Conservation (phyloP, 2,113 vertebrate species). For the Brienomyrus longianalis region DNA sequence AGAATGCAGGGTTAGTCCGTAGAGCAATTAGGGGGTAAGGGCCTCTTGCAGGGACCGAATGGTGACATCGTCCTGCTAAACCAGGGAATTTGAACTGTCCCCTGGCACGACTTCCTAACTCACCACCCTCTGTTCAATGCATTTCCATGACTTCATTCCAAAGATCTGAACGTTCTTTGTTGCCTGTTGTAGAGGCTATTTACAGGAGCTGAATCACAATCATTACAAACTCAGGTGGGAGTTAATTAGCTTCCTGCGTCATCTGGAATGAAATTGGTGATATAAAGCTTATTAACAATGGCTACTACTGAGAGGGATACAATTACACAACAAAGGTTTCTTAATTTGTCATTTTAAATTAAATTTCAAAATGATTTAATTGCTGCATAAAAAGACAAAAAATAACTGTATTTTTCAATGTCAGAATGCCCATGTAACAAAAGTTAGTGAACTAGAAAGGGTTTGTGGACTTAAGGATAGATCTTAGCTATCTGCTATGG, state of each 20-base stretch:
- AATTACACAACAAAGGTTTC: not conserved
- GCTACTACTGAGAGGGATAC: not conserved
- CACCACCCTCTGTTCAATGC: not conserved
- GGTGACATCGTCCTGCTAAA: not conserved
- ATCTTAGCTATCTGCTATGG: not conserved
- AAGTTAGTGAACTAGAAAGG: not conserved
- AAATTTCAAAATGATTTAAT: not conserved
- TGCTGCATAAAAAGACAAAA: not conserved
- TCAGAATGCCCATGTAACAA: not conserved
- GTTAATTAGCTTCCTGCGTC: not conserved
- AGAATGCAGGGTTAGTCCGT: not conserved
- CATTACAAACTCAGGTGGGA: not conserved
- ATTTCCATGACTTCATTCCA: not conserved
- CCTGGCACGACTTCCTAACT: not conserved
- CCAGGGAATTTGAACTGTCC: not conserved
- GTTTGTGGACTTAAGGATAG: not conserved
- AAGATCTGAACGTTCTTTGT: not conserved
- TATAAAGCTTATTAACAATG: conserved; percentile 5
- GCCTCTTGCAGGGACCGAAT: not conserved
- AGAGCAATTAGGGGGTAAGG: not conserved
- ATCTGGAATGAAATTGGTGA: not conserved
- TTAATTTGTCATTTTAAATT: not conserved
- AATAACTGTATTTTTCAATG: not conserved
- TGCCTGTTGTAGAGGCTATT: not conserved
- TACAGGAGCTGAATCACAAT: conserved; percentile 3